phyloP scores from a whole-genome alignment of 2,888 invertebrate species.

The Drosophila subquinaria region DNA sequence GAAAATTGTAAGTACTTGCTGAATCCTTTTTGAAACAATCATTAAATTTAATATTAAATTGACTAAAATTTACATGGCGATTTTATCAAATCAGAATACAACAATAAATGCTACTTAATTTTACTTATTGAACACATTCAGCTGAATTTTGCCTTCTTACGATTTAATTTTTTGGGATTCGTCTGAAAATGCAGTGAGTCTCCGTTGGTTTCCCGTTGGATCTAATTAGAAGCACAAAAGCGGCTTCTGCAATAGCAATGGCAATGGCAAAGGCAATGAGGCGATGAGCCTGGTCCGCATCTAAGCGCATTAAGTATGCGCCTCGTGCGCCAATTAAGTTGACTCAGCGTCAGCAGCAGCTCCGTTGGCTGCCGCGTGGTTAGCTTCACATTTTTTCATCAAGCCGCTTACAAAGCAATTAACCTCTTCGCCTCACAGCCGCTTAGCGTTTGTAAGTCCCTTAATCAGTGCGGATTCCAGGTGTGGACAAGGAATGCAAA shows the following conservation, averaged over 20 bases:
- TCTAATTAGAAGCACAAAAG: constrained; percentile 71
- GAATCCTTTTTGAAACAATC: background rate
- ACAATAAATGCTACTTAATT: constrained; percentile 41
- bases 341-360: constrained; percentile 60
- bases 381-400: constrained; percentile 54
- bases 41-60: too few species aligned
- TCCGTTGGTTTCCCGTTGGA: constrained; percentile 52
- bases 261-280: background rate
- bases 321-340: constrained; percentile 77
- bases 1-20: background rate
- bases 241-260: constrained; percentile 56
- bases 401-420: constrained; percentile 73
- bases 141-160: background rate
- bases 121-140: constrained; percentile 37
- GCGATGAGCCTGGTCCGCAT: constrained; percentile 50
- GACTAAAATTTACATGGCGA: background rate
- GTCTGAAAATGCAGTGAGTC: constrained; percentile 17
- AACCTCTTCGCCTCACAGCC: constrained; percentile 63
- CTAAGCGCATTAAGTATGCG: constrained; percentile 79
- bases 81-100: background rate
- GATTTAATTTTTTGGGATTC: constrained; percentile 1
- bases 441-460: constrained; percentile 59
- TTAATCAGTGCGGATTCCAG: constrained; percentile 51
- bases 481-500: background rate
- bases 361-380: constrained; percentile 38